Evolutionary conservation across 2,797 vertebrate species (phyloP), one percentile per base, ranked within the genome.

Genomic region (Triplophysa bombifrons): DNA sequence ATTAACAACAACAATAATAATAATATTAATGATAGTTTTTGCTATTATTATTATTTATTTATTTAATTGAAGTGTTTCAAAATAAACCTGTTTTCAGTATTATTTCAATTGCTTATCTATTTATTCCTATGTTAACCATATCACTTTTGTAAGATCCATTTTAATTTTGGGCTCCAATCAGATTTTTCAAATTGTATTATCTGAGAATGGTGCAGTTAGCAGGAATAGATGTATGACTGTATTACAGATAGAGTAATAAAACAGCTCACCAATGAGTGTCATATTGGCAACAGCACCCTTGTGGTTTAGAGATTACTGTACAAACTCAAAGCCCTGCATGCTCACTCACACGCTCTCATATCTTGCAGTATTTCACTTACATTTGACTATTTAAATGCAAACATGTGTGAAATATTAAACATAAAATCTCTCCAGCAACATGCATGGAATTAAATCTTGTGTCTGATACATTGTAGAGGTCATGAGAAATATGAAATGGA

Each of bases 401-500:
- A 44, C 6, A 75, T 44, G 63, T 73, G 50, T 58, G 64, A 58
- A 76, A 56, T 67, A 58, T 46, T 68, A 20, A 72, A 58, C 14
- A 72, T 44, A 58, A n/a, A 69, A 51, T 69, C 30, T 22, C 53
- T 48, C 58, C 13, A 68, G 12, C 19, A 66, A 11, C 50, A 58
- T 12, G 12, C 4, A 58, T 16, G 74, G 19, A 60, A 20, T 68
- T 68, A 58, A 55, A 76, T 51, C 74, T 58, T 76, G 22, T 46
- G 51, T 56, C 74, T 75, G 61, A 30, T 41, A 41, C 63, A 76
- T 76, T 27, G 14, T 30, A 66, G 53, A 68, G 63, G 74, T 68
- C 64, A 76, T 68, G 51, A 68, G 58, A 76, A 67, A 68, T 58
- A 67, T 68, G 22, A 76, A 58, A 76, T 76, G 64, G 51, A 68